phyloP scores from a whole-genome alignment of 2,797 vertebrate genomes.

The Fratercula arctica region DNA sequence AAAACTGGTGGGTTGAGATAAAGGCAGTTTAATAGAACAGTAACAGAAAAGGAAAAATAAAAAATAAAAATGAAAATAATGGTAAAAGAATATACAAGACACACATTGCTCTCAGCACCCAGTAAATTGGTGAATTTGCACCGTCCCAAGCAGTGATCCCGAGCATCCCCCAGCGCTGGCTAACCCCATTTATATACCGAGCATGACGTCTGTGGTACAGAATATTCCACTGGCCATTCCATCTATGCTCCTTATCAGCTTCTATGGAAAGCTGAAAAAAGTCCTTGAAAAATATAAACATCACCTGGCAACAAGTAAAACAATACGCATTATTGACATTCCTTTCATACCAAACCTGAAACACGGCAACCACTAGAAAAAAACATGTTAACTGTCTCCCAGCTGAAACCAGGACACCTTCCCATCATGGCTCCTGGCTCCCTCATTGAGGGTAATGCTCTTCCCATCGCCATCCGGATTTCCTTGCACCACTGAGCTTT shows the following conservation, averaged over 20 bases:
- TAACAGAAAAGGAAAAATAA: background rate
- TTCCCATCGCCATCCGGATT: background rate
- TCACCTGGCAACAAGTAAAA: background rate
- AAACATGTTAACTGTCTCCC: background rate
- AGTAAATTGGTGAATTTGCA: too few relatives aligned
- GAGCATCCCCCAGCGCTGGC: background rate
- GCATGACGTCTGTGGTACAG: background rate
- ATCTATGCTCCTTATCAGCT: background rate
- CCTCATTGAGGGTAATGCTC: rapidly evolving
- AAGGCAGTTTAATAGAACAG: background rate
- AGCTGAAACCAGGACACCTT: background rate
- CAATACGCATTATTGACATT: background rate
- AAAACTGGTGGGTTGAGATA: background rate
- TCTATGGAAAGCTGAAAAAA: background rate
- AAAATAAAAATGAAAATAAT: background rate
- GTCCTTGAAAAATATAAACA: background rate
- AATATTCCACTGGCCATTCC: background rate
- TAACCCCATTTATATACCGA: background rate
- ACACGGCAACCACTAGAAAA: background rate
- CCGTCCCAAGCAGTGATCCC: too few relatives aligned
- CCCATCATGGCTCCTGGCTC: background rate
- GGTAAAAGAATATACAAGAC: too few relatives aligned
- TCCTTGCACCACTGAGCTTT: background rate
- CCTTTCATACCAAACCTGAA: background rate
- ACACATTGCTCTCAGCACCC: too few relatives aligned